phyloP scores from a whole-genome alignment of 2,888 invertebrate species.

The Drosophila fulvimacula region DNA sequence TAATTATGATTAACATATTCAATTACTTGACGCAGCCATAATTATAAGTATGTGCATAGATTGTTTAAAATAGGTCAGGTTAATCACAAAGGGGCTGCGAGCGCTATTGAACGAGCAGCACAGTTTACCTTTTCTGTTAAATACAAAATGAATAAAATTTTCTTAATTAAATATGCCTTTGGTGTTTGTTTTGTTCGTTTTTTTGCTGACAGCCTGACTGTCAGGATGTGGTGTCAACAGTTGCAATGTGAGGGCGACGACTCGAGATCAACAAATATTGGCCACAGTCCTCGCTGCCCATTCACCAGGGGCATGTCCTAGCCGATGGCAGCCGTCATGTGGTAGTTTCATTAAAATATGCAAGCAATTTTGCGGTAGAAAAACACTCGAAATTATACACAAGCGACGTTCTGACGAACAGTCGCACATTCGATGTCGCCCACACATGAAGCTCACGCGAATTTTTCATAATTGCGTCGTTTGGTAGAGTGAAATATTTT shows the following conservation, averaged over 20 bases:
- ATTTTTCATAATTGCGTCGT: conserved; percentile 77
- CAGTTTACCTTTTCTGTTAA: not conserved
- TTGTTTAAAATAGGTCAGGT: conserved; percentile 3
- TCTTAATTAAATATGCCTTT: conserved; percentile 45
- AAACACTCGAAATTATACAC: conserved; percentile 75
- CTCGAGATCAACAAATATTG: conserved; percentile 61
- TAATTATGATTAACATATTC: conserved; percentile 8
- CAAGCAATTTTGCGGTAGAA: conserved; percentile 78
- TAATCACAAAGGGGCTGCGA: conserved; percentile 2
- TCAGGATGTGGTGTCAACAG: conserved; percentile 55
- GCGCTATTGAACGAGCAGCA: too few species aligned
- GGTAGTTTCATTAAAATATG: conserved; percentile 78
- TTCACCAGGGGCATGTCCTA: conserved; percentile 36
- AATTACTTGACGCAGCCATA: not conserved
- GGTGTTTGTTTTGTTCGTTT: conserved; percentile 11
- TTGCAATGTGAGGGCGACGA: conserved; percentile 13
- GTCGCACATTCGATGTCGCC: conserved; percentile 17
- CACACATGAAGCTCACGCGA: conserved; percentile 31
- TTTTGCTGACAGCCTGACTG: conserved; percentile 45
- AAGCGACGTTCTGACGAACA: conserved; percentile 20
- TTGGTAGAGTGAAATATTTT: conserved; percentile 63
- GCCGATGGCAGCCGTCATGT: conserved; percentile 68
- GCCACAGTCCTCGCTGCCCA: conserved; percentile 13
- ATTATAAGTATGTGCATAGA: not conserved
- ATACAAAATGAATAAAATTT: conserved; percentile 20